phyloP scores from a whole-genome alignment of 2,113 vertebrate genomes.

The Urocynchramus pylzowi region DNA sequence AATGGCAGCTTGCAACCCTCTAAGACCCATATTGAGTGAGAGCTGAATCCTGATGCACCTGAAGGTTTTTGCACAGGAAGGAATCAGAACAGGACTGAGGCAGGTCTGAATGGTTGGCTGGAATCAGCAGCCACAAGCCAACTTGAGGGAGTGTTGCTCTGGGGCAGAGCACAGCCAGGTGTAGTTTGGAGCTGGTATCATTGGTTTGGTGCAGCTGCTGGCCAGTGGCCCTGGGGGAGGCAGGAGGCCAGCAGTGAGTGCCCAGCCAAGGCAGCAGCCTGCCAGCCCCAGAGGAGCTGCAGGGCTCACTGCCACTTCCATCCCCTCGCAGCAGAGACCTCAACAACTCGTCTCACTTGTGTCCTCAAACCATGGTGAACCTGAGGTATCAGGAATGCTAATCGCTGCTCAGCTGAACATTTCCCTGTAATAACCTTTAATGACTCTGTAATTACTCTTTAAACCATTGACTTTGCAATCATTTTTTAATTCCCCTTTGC shows the following conservation, averaged over 20 bases:
- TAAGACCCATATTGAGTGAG: neutral
- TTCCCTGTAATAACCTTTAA: conserved; percentile 58
- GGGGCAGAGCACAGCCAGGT: neutral
- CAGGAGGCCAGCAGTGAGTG: neutral
- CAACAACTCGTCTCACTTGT: neutral
- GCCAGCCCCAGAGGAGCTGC: neutral
- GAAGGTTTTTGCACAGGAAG: neutral
- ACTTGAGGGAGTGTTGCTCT: neutral
- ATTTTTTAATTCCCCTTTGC: conserved; percentile 45
- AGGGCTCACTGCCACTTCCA: neutral
- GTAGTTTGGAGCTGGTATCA: neutral
- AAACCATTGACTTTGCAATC: conserved; percentile 66
- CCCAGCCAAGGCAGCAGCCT: neutral
- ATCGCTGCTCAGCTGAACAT: conserved; percentile 41
- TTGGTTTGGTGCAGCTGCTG: neutral
- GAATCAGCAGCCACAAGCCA: neutral
- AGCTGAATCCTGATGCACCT: neutral
- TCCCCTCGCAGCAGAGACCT: neutral
- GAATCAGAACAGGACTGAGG: neutral
- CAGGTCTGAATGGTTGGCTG: neutral
- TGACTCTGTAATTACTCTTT: conserved; percentile 61
- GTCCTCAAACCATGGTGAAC: conserved; percentile 2
- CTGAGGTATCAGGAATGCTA: conserved; percentile 35
- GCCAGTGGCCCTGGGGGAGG: fast-evolving
- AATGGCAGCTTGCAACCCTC: neutral